These are phyloP conservation scores for Drosophila kokeensis DNA, from an alignment of 2,888 invertebrate genomes.

Conservation along the genomic window DNA sequence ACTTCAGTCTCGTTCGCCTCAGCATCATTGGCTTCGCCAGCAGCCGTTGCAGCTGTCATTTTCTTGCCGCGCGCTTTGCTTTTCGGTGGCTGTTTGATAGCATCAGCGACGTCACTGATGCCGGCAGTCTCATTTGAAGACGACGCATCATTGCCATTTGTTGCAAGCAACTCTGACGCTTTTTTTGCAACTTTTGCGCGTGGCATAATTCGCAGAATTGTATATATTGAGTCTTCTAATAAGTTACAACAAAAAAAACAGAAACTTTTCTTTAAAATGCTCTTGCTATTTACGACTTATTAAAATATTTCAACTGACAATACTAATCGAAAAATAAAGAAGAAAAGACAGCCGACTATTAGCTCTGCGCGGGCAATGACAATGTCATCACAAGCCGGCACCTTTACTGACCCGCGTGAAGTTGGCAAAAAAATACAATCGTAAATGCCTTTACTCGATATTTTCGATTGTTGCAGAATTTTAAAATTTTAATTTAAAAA, in stretches of 20 bases:
- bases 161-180: constrained; percentile 34
- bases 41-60: constrained; percentile 15
- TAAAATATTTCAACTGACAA: constrained; percentile 1
- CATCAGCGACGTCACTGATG: constrained; percentile 17
- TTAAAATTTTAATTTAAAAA: neutral
- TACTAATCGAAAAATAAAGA: neutral
- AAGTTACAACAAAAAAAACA: neutral
- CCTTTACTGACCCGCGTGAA: constrained; percentile 30
- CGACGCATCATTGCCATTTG: constrained; percentile 48
- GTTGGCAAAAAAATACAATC: constrained; percentile 9
- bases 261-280: neutral
- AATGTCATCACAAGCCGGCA: constrained; percentile 47
- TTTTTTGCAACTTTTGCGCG: constrained; percentile 62
- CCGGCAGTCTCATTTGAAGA: constrained; percentile 13
- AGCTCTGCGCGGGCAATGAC: constrained; percentile 52
- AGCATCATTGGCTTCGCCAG: constrained; percentile 4
- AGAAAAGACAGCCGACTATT: constrained; percentile 12
- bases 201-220: constrained; percentile 62
- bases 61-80: constrained; percentile 64
- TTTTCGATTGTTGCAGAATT: constrained; percentile 11
- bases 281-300: constrained; percentile 9
- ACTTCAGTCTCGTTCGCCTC: constrained; percentile 7
- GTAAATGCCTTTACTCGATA: constrained; percentile 20
- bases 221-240: neutral
- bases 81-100: constrained; percentile 41